Conservation (phyloP, 2,113 vertebrate genomes). For the Sapajus apella region DNA sequence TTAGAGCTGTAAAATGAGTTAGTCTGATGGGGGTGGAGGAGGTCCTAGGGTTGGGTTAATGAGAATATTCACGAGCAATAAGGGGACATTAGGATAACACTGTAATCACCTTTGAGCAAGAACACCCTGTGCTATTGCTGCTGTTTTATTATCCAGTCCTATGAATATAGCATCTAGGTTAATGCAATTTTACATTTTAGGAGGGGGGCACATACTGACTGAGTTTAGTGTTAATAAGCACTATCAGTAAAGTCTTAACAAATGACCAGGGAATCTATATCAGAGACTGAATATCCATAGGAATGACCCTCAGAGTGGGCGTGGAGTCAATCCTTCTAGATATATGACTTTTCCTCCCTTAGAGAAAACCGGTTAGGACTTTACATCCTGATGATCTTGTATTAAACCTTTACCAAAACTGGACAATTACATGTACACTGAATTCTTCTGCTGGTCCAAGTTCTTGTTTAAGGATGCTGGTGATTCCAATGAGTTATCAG, state of each 20-base stretch:
- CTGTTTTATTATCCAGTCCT: neutral
- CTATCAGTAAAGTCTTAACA: neutral
- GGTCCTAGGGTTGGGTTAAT: neutral
- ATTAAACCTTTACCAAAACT: neutral
- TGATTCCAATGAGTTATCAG: neutral
- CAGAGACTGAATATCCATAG: neutral
- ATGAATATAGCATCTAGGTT: neutral
- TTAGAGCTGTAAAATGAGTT: neutral
- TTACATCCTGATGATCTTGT: neutral
- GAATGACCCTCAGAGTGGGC: neutral
- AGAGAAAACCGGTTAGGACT: neutral
- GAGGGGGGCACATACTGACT: neutral
- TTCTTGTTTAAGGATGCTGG: neutral
- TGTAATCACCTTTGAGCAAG: neutral
- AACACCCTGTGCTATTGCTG: neutral
- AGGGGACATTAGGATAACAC: neutral
- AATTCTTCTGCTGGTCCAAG: neutral
- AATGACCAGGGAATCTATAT: neutral
- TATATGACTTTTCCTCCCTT: neutral
- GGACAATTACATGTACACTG: neutral
- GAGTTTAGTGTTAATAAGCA: neutral
- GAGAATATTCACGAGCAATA: neutral
- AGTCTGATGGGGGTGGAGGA: neutral
- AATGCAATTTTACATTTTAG: neutral
- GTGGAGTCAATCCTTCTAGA: neutral